Conservation (phyloP, 2,113 vertebrate genomes). For the Halichoeres trimaculatus region DNA sequence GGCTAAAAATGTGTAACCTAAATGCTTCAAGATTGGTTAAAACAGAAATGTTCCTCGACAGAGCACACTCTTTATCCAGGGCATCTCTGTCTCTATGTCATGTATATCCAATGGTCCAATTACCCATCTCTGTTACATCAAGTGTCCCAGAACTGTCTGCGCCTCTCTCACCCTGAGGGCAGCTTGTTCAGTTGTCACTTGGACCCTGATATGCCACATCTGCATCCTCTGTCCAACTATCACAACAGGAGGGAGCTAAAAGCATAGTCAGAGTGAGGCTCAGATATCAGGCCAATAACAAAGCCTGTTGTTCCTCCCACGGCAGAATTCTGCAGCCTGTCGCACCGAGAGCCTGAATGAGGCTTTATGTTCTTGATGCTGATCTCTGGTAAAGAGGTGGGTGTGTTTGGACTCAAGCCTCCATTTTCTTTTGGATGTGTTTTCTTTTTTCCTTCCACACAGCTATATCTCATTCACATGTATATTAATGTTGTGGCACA, state of each 20-base stretch:
- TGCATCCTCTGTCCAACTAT: conserved; percentile 41
- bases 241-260: conserved; percentile 31
- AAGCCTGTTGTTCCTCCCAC: conserved; percentile 3
- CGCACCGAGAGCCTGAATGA: conserved; percentile 52
- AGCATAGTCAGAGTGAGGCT: conserved; percentile 20
- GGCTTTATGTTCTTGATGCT: conserved; percentile 64
- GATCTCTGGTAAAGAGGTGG: conserved; percentile 56
- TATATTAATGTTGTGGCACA: conserved; percentile 49
- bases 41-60: conserved; percentile 48
- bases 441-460: not conserved
- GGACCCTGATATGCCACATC: conserved; percentile 52
- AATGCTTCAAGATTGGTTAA: conserved; percentile 44
- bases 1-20: conserved; percentile 39
- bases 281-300: conserved; percentile 31
- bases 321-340: conserved; percentile 43
- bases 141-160: conserved; percentile 74
- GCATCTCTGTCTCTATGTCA: conserved; percentile 52
- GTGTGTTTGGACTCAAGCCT: conserved; percentile 18
- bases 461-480: conserved; percentile 46
- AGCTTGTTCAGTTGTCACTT: conserved; percentile 43
- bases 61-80: conserved; percentile 40
- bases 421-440: not conserved
- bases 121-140: conserved; percentile 65
- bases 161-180: conserved; percentile 52
- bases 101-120: conserved; percentile 61